Percentiles rank a stretch among this genome's conserved stretches.
phyloP scores from a whole-genome alignment of 2,797 vertebrate genomes.

The Triplophysa bombifrons region DNA sequence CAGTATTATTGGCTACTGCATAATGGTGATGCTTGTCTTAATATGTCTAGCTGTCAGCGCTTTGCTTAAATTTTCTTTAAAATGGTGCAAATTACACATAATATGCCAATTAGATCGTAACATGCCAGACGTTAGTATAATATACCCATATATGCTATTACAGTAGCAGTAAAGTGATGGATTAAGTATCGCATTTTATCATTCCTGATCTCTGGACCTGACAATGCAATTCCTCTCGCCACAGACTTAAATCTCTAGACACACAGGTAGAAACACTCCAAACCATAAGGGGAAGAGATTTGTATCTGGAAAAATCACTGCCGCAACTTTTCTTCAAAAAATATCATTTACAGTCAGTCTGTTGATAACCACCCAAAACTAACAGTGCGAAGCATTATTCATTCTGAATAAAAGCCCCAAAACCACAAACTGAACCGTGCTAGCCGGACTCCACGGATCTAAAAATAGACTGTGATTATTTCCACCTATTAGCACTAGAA shows the following conservation, averaged over 20 bases:
- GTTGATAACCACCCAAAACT: slow-evolving; percentile 77
- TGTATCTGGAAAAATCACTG: slow-evolving; percentile 53
- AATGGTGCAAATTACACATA: not conserved
- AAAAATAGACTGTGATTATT: slow-evolving; percentile 71
- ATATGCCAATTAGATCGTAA: not conserved
- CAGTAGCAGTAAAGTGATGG: not conserved
- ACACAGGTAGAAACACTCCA: slow-evolving; percentile 44
- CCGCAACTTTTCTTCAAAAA: slow-evolving; percentile 40
- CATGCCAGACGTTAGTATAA: not conserved
- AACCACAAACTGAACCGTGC: slow-evolving; percentile 72
- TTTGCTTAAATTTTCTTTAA: not conserved
- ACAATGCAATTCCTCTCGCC: slow-evolving; percentile 21
- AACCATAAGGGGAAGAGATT: slow-evolving; percentile 49
- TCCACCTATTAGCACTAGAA: slow-evolving; percentile 62
- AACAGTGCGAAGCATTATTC: slow-evolving; percentile 72
- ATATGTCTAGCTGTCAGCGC: not conserved
- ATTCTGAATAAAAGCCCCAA: slow-evolving; percentile 65
- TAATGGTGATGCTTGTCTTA: not conserved
- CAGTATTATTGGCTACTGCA: not conserved
- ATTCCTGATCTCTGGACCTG: slow-evolving; percentile 9
- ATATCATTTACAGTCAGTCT: slow-evolving; percentile 61
- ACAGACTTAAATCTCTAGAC: slow-evolving; percentile 18
- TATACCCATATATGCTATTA: not conserved
- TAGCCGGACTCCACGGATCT: slow-evolving; percentile 64
- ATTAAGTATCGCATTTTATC: slow-evolving; percentile 7